Evolutionary conservation across 1,140 invertebrate species (phyloP).

Genomic region (Dendrolimus punctatus): DNA sequence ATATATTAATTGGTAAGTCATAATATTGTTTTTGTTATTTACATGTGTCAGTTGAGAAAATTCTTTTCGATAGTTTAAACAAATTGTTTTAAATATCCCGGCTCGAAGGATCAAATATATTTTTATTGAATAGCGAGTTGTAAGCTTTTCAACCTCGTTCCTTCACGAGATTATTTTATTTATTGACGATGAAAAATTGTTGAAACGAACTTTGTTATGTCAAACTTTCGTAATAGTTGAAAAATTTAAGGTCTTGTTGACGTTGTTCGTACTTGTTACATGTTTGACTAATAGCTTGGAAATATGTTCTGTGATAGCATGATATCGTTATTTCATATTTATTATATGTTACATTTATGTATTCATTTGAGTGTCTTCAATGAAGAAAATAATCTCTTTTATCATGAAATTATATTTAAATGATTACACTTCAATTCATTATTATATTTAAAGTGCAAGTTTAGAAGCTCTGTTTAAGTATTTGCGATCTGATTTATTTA

Average conservation of each 20-base stretch:
- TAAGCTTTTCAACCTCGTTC: slow-evolving; percentile 30
- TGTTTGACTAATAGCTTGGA: slow-evolving; percentile 60
- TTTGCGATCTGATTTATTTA: slow-evolving; percentile 19
- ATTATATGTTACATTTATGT: slow-evolving; percentile 15
- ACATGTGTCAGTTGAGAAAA: too few relatives aligned
- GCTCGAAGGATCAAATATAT: too few relatives aligned
- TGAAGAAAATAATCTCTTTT: slow-evolving; percentile 61
- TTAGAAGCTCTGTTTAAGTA: slow-evolving; percentile 35
- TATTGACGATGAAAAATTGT: slow-evolving; percentile 23
- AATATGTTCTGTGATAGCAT: slow-evolving; percentile 46
- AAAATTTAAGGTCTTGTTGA: slow-evolving; percentile 23
- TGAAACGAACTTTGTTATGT: slow-evolving; percentile 5
- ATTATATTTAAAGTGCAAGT: slow-evolving; percentile 18
- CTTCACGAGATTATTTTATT: slow-evolving; percentile 64
- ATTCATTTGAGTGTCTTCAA: slow-evolving; percentile 18
- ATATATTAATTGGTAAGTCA: too few relatives aligned
- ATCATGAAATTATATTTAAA: slow-evolving; percentile 32
- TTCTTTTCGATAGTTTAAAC: too few relatives aligned
- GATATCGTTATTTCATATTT: slow-evolving; percentile 21
- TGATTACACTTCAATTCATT: slow-evolving; percentile 13
- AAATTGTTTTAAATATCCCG: too few relatives aligned
- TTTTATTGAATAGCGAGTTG: too few relatives aligned
- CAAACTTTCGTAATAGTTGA: slow-evolving; percentile 7
- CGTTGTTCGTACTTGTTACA: slow-evolving; percentile 49
- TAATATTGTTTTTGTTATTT: too few relatives aligned